Percentiles rank a stretch among this genome's conserved stretches.
Conservation (phyloP, 1,140 invertebrate species). For the Apis laboriosa region DNA sequence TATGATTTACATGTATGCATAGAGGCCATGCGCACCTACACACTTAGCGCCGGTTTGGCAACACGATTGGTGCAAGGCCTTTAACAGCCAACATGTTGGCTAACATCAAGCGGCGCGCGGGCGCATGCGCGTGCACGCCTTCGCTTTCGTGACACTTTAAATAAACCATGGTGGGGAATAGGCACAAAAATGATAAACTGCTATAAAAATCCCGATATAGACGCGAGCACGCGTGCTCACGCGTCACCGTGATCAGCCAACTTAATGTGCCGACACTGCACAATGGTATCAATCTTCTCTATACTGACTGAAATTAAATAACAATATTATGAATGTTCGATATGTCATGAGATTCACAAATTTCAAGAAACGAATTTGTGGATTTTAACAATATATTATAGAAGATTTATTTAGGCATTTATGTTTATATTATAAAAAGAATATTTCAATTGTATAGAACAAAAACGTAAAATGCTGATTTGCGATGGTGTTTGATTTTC, state of each 20-base stretch:
- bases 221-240: conserved; percentile 25
- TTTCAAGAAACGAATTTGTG: not conserved
- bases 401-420: too few relatives aligned
- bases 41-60: conserved; percentile 55
- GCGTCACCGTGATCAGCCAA: conserved; percentile 1
- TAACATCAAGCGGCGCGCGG: conserved; percentile 51
- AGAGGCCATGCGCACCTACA: not conserved
- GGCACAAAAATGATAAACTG: conserved; percentile 64
- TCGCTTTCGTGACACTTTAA: conserved; percentile 65
- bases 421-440: too few relatives aligned
- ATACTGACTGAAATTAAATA: conserved; percentile 21
- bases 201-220: conserved; percentile 64
- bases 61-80: conserved; percentile 62
- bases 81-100: conserved; percentile 62
- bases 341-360: not conserved
- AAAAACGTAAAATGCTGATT: not conserved
- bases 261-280: conserved; percentile 20
- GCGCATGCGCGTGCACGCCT: conserved; percentile 60
- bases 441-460: too few relatives aligned
- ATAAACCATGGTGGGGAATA: conserved; percentile 58
- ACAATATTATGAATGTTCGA: conserved; percentile 11
- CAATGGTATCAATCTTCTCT: conserved; percentile 30
- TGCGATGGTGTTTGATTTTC: not conserved
- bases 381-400: not conserved
- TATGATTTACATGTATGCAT: not conserved